A percentile compares a stretch with the other conserved stretches of the same genome.
Evolutionary conservation across 30 jellyfish, hydroid and myxozoan species (phyloP).

Genomic region (Pelagia noctiluca): DNA sequence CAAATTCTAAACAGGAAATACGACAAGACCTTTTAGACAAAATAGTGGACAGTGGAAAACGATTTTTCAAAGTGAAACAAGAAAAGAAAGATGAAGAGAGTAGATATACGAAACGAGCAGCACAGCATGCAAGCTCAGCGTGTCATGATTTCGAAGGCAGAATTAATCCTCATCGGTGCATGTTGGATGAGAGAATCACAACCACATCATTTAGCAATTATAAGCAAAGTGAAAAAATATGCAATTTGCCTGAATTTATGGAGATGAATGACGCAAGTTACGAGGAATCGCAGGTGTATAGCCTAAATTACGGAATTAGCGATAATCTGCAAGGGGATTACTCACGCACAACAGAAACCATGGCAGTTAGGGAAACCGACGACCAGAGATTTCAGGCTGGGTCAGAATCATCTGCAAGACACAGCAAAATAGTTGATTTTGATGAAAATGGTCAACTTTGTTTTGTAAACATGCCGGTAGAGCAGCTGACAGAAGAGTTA

Average conservation of each 20-base stretch:
- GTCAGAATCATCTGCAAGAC: slow-evolving; percentile 23
- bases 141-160: too few relatives aligned
- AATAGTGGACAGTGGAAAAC: background rate
- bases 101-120: background rate
- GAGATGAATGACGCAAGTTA: slow-evolving; percentile 18
- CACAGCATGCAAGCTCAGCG: background rate
- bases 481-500: slow-evolving; percentile 47
- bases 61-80: background rate
- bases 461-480: slow-evolving; percentile 58
- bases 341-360: slow-evolving; percentile 18
- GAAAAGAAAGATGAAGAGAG: background rate
- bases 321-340: slow-evolving; percentile 30
- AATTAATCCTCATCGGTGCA: background rate
- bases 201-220: background rate
- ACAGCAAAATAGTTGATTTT: slow-evolving; percentile 15
- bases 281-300: slow-evolving; percentile 26
- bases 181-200: background rate
- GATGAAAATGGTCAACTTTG: slow-evolving; percentile 38
- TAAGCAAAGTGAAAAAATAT: background rate
- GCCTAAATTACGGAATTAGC: slow-evolving; percentile 30
- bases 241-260: slow-evolving; percentile 7
- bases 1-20: too few relatives aligned
- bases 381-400: slow-evolving; percentile 15
- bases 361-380: slow-evolving; percentile 12
- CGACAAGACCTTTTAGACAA: background rate